Evolutionary conservation across 2,888 invertebrate species (phyloP).

Genomic region (Caenorhabditis auriculariae): DNA sequence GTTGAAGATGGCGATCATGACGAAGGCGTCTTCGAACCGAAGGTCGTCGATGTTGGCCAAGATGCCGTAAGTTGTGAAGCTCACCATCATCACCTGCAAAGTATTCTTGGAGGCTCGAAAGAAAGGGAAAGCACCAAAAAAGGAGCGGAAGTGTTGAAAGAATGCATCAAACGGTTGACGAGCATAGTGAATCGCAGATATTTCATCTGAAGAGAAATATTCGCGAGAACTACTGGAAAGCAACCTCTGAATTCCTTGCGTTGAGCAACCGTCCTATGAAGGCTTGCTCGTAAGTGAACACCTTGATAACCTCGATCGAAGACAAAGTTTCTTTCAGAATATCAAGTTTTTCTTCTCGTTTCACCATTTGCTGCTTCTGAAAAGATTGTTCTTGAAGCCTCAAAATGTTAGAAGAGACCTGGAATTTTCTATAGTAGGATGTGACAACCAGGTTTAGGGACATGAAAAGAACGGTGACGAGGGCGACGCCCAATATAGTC

Average conservation of each 20-base stretch:
- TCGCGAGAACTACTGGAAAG: conserved; percentile 1
- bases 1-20: conserved; percentile 32
- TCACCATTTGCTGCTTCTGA: conserved; percentile 23
- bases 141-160: conserved; percentile 29
- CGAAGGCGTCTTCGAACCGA: conserved; percentile 33
- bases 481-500: conserved; percentile 17
- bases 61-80: conserved; percentile 19
- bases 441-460: conserved; percentile 24
- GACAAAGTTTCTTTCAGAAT: conserved; percentile 25
- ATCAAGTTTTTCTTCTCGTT: conserved; percentile 25
- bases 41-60: conserved; percentile 17
- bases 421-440: conserved; percentile 13
- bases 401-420: background rate
- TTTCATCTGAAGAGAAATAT: too few species aligned
- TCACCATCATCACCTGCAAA: conserved; percentile 14
- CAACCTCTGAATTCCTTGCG: background rate
- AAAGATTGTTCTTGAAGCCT: background rate
- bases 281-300: conserved; percentile 22
- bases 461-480: conserved; percentile 18
- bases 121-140: conserved; percentile 16
- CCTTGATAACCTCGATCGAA: conserved; percentile 21
- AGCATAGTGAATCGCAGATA: too few species aligned
- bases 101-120: background rate
- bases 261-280: background rate
- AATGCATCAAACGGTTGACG: conserved; percentile 26